A percentile compares a stretch with the other conserved stretches of the same genome.
Evolutionary conservation across 2,797 vertebrate species (phyloP).

Genomic region (Ispidina lecontei): DNA sequence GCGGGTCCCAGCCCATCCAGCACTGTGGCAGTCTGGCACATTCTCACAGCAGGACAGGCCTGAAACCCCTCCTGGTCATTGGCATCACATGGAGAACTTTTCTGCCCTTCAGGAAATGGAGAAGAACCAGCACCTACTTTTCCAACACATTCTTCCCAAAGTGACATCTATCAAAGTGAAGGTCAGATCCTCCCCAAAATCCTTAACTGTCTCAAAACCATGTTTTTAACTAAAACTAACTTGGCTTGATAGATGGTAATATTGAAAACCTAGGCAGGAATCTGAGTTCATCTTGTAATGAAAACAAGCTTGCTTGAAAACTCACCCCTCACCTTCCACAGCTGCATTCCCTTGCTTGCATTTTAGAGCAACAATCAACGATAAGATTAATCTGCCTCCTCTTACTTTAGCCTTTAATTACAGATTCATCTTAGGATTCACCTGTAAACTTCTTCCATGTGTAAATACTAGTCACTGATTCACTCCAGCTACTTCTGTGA

Average conservation of each 20-base stretch:
- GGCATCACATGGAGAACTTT: not conserved
- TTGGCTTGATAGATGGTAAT: not conserved
- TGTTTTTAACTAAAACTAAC: not conserved
- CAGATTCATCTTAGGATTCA: not conserved
- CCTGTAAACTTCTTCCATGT: not conserved
- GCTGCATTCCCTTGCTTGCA: not conserved
- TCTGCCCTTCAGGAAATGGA: not conserved
- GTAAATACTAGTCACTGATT: not conserved
- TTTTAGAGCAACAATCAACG: not conserved
- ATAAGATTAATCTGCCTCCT: not conserved
- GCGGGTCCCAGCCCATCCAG: not conserved
- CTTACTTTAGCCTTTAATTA: not conserved
- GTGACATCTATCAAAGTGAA: not conserved
- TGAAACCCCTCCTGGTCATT: not conserved
- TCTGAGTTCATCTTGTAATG: accelerated
- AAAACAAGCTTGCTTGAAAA: not conserved
- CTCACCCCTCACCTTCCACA: not conserved
- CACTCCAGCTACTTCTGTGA: not conserved
- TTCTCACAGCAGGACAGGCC: accelerated
- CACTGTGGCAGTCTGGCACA: not conserved
- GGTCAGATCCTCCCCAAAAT: not conserved
- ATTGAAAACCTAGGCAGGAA: not conserved
- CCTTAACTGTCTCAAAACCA: not conserved
- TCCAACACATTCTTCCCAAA: not conserved
- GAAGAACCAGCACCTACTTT: not conserved